Conservation (phyloP, 2,888 invertebrate genomes). For the Cephus rjabovi region DNA sequence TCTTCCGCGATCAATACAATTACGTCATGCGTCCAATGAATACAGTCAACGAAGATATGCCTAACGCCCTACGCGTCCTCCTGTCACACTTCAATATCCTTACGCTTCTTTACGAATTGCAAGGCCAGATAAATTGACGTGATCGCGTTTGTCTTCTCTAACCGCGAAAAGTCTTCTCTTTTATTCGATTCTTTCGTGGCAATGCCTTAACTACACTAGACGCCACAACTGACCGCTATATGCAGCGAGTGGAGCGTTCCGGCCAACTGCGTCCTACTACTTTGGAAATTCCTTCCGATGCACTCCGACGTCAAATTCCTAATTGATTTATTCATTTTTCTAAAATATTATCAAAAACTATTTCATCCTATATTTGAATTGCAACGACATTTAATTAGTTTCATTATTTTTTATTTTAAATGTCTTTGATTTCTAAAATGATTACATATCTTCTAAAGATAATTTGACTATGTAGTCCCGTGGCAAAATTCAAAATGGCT, state of each 20-base stretch:
- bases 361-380: background rate
- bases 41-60: background rate
- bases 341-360: background rate
- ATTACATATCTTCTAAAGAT: background rate
- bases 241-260: slow-evolving; percentile 40
- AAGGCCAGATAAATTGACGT: background rate
- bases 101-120: slow-evolving; percentile 12
- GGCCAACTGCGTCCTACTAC: slow-evolving; percentile 42
- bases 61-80: background rate
- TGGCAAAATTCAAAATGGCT: slow-evolving; percentile 34
- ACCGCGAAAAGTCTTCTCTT: background rate
- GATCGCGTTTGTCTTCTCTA: background rate
- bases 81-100: slow-evolving; percentile 6
- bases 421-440: background rate
- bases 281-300: slow-evolving; percentile 36
- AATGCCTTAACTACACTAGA: background rate
- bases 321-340: background rate
- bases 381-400: slow-evolving; percentile 16
- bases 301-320: slow-evolving; percentile 32
- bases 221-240: slow-evolving; percentile 1
- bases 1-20: slow-evolving; percentile 68
- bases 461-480: slow-evolving; percentile 18
- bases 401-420: background rate
- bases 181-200: background rate
- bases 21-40: slow-evolving; percentile 66